Percentiles rank a stretch among this genome's conserved stretches.
Evolutionary conservation across 2,797 vertebrate species (phyloP).

Genomic region (Acipenser transmontanus): DNA sequence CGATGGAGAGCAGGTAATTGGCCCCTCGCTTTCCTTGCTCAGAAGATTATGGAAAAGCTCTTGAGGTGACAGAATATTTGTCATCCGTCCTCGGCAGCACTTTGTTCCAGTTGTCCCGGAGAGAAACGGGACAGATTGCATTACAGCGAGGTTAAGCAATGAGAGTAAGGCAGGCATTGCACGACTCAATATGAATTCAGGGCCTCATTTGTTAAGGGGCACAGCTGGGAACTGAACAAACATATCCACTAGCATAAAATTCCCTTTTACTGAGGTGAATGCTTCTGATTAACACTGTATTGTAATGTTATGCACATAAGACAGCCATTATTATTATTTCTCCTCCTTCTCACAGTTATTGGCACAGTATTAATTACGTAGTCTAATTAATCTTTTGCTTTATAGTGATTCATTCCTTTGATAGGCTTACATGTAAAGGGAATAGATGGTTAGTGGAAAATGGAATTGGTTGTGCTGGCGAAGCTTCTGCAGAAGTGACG

Average conservation of each 20-base stretch:
- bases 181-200: conserved; percentile 15
- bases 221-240: conserved; percentile 8
- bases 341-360: too few relatives aligned
- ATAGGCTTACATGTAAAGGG: too few relatives aligned
- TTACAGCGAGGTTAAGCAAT: neutral
- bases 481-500: too few relatives aligned
- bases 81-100: neutral
- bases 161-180: conserved; percentile 11
- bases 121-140: neutral
- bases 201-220: conserved; percentile 31
- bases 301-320: conserved; percentile 37
- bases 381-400: too few relatives aligned
- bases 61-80: conserved; percentile 5
- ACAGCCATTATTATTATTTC: too few relatives aligned
- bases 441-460: too few relatives aligned
- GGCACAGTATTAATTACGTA: too few relatives aligned
- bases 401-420: too few relatives aligned
- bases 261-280: conserved; percentile 33
- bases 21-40: conserved; percentile 21
- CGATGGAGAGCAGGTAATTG: conserved; percentile 19
- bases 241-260: conserved; percentile 17
- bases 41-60: neutral
- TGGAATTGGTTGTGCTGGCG: too few relatives aligned
- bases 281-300: conserved; percentile 33
- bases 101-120: neutral